These are phyloP conservation scores for Endomychus coccineus DNA, from an alignment of 2,888 invertebrate genomes.

Conservation along the genomic window DNA sequence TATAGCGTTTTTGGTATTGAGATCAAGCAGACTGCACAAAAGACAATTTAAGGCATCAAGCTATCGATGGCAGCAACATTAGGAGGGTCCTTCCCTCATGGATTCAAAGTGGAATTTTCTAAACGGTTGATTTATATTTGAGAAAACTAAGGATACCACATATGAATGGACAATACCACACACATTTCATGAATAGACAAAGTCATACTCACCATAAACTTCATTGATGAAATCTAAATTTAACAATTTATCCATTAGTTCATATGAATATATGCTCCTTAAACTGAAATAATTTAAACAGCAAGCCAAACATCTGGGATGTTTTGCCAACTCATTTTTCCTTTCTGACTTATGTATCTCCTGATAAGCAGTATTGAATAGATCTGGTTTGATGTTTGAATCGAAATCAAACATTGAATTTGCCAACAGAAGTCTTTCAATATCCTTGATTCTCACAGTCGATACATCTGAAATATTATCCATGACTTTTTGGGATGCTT, in stretches of 20 bases:
- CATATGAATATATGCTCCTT: slow-evolving; percentile 50
- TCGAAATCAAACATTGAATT: slow-evolving; percentile 55
- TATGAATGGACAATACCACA: too few relatives aligned
- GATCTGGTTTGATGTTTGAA: slow-evolving; percentile 46
- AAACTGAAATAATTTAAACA: slow-evolving; percentile 56
- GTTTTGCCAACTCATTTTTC: slow-evolving; percentile 47
- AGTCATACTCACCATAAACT: slow-evolving; percentile 47
- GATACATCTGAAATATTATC: slow-evolving; percentile 12
- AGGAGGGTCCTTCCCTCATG: too few relatives aligned
- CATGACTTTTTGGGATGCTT: slow-evolving; percentile 49
- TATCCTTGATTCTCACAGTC: slow-evolving; percentile 57
- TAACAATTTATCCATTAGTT: slow-evolving; percentile 53
- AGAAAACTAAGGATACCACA: too few relatives aligned
- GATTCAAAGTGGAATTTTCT: too few relatives aligned
- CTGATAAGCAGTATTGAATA: slow-evolving; percentile 42
- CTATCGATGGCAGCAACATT: too few relatives aligned
- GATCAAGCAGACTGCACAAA: too few relatives aligned
- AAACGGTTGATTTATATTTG: too few relatives aligned
- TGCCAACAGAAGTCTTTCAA: slow-evolving; percentile 61
- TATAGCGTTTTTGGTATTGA: too few relatives aligned
- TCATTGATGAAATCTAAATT: slow-evolving; percentile 50
- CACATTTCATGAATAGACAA: too few relatives aligned
- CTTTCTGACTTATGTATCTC: slow-evolving; percentile 47
- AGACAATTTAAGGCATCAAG: too few relatives aligned
- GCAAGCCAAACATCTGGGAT: slow-evolving; percentile 54